Conservation (phyloP, 2,888 invertebrate species). For the Orthosia incerta region DNA sequence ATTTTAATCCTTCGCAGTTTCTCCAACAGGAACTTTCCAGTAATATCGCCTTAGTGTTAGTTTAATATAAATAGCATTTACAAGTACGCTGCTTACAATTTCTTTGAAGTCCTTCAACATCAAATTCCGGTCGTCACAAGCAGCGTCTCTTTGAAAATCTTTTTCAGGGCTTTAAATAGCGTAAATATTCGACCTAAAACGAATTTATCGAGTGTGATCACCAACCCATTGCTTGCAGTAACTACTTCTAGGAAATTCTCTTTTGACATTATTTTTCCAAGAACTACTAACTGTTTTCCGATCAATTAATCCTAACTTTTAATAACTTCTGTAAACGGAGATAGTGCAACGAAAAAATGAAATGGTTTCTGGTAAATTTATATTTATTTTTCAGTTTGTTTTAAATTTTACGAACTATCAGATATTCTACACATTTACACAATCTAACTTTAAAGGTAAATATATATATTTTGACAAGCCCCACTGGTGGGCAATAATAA, state of each 20-base stretch:
- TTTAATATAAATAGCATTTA: constrained; percentile 4
- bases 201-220: not conserved
- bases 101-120: not conserved
- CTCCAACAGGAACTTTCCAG: not conserved
- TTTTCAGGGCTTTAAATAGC: not conserved
- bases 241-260: constrained; percentile 6
- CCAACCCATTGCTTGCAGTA: not conserved
- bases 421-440: not conserved
- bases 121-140: not conserved
- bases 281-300: not conserved
- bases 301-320: no score
- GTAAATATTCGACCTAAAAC: not conserved
- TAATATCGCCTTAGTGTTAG: not conserved
- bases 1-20: no score
- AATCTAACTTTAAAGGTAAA: no score
- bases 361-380: no score
- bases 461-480: no score
- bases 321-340: no score
- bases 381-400: no score
- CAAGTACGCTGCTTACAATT: not conserved
- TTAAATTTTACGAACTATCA: no score
- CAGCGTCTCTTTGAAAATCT: not conserved
- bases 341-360: no score
- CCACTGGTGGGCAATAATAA: not conserved
- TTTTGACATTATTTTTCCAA: not conserved